Evolutionary conservation across 2,113 vertebrate genomes (phyloP), one percentile per base, ranked within the genome.

Genomic region (Vulpes lagopus): DNA sequence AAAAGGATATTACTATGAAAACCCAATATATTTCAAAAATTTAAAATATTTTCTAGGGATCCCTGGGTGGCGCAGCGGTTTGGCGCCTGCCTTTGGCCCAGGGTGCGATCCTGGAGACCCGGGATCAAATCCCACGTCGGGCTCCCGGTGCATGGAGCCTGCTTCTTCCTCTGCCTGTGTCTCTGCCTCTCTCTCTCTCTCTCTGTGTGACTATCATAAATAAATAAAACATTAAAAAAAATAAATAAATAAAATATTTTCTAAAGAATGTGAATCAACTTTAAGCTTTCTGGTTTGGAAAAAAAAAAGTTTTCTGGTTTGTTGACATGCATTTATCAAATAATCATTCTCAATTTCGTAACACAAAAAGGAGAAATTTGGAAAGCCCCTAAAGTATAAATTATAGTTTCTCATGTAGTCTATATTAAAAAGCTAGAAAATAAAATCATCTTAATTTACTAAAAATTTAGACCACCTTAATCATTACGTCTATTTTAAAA

Each of bases 281-380:
- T 96, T 87, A 80, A 60, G 4, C 43, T 43, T 43, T 43, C 43
- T 5, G 43, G 43, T 43, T 43, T 43, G 43, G 4, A 43, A 43
- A 43, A 43, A 43, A 43, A 43, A 43, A 43, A 43, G 43, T 59
- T 93, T 94, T 80, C 51, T 95, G 62, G 19, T 27, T 91, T 96
- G 43, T 78, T 91, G 69, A 93, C n/a, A 95, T 32, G 16, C 19
- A 89, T 78, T 96, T 90, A 95, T 82, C 57, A 83, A 85, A 82
- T 57, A 83, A 25, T 64, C 51, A 57, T 38, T 87, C 59, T 74
- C 38, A 95, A 93, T 38, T 96, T 79, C 23, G 49, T 57, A 83
- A 95, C 8, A 82, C 16, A 59, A 83, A 87, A 95, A 89, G 27
- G 17, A 88, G 71, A 91, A 96, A 96, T 83, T 11, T 83, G 57